Evolutionary conservation across 2,888 invertebrate genomes (phyloP).

Genomic region (Brenthis hecate): DNA sequence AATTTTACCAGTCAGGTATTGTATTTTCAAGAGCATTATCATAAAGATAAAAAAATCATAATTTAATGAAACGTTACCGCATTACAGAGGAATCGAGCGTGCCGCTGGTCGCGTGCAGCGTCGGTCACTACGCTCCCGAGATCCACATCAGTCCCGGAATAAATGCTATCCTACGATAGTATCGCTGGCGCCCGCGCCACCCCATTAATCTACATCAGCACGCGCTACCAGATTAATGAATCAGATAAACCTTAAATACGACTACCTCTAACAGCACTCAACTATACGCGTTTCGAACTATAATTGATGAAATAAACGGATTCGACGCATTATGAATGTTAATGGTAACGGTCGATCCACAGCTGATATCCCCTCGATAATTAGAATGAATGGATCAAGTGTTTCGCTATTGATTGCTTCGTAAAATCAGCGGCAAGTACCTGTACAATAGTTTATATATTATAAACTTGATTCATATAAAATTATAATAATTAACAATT

Average conservation of each 20-base stretch:
- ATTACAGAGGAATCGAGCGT: constrained; percentile 27
- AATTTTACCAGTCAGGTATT: too few relatives aligned
- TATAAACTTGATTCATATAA: not conserved
- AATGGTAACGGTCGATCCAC: constrained; percentile 65
- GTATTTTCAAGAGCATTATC: too few relatives aligned
- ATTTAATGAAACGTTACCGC: constrained; percentile 1
- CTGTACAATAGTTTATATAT: not conserved
- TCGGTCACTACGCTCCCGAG: constrained; percentile 48
- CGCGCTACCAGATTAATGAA: constrained; percentile 79
- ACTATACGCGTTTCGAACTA: constrained; percentile 53
- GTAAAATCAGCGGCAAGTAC: constrained; percentile 53
- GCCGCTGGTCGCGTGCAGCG: constrained; percentile 57
- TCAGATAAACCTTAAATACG: constrained; percentile 78
- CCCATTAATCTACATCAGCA: constrained; percentile 81
- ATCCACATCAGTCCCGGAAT: constrained; percentile 71
- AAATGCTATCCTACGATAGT: constrained; percentile 68
- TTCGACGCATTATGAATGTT: constrained; percentile 70
- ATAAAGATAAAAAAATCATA: not conserved
- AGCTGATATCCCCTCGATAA: constrained; percentile 55
- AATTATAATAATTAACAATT: too few relatives aligned
- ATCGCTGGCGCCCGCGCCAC: constrained; percentile 70
- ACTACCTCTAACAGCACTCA: constrained; percentile 61
- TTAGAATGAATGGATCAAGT: constrained; percentile 72
- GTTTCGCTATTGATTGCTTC: constrained; percentile 59
- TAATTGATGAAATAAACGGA: constrained; percentile 75